Evolutionary conservation across 2,113 vertebrate species (phyloP).

Genomic region (Oncorhynchus mykiss): DNA sequence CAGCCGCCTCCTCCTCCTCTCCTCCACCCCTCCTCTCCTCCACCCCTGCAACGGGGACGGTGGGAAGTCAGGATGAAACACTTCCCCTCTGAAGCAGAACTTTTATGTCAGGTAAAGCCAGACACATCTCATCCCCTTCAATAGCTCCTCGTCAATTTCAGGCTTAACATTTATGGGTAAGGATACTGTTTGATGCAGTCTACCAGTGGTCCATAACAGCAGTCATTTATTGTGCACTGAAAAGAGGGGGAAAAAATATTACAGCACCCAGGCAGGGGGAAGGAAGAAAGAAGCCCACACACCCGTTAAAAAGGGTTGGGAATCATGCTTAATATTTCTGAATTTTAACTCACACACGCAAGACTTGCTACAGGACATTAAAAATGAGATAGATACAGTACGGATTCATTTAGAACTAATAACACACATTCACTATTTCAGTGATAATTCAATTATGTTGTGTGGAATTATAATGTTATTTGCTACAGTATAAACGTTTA

Average conservation of each 20-base stretch:
- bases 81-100: slow-evolving; percentile 87
- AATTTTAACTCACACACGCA: too few species aligned
- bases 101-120: slow-evolving; percentile 91
- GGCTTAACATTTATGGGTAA: slow-evolving; percentile 95
- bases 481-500: too few species aligned
- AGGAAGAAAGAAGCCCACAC: slow-evolving; percentile 33
- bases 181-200: slow-evolving; percentile 99
- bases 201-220: slow-evolving; percentile 99
- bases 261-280: slow-evolving; percentile 38
- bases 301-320: slow-evolving; percentile 53
- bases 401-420: too few species aligned
- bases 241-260: slow-evolving; percentile 71
- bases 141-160: slow-evolving; percentile 88
- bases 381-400: too few species aligned
- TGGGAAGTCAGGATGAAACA: slow-evolving; percentile 29
- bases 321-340: slow-evolving; percentile 19
- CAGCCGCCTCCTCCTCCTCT: slow-evolving; percentile 36
- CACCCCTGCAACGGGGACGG: slow-evolving; percentile 23
- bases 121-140: slow-evolving; percentile 86
- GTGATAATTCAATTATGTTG: too few species aligned
- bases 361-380: too few species aligned
- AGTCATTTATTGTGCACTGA: slow-evolving; percentile 99
- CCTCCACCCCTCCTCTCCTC: slow-evolving; percentile 40
- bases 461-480: too few species aligned
- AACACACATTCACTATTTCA: too few species aligned